Evolutionary conservation across 2,113 vertebrate species (phyloP), one percentile per base, ranked within the genome.

Genomic region (Microtus oregoni): DNA sequence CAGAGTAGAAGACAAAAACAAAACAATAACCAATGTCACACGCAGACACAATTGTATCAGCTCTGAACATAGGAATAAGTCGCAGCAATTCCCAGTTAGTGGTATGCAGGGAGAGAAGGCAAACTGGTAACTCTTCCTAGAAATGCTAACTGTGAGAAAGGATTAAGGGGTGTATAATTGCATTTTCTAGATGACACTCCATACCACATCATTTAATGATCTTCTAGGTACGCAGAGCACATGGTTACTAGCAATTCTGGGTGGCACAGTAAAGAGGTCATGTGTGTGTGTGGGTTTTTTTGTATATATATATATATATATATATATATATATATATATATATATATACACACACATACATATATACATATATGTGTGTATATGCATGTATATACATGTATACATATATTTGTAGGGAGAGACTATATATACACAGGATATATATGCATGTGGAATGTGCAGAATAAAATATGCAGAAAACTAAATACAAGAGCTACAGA

Each of bases 111-210:
- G 83, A n/a, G 24, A 50, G 6, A 90, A 19, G 22, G 2, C 26
- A 95, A 44, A 67, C 28, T 86, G n/a, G 20, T 14, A 75, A 68
- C 50, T 86, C 50, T 94, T n/a, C 70, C 63, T 67, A 95, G 75
- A 93, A 94, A 78, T 3, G 35, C 24, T 68, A 82, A 86, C 63
- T 87, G 2, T 90, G n/a, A 22, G 50, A 75, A 50, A 11, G 11
- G 82, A 92, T 52, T 92, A 95, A 89, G 19, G 41, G 35, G 20
- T 55, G 12, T 83, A 1, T 81, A 24, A 20, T 91, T 75, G 86
- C 10, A 1, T 76, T 85, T 95, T 68, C 14, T 94, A 77, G n/a
- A 14, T 32, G 79, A 79, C 38, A 12, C 2, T 90, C 44, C 55
- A 3, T 89, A 55, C 61, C 7, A 86, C 65, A 86, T 5, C n/a